Percentiles rank a stretch among this genome's conserved stretches.
Conservation (phyloP, 2,113 vertebrate species). For the Oxygymnocypris stewartii region DNA sequence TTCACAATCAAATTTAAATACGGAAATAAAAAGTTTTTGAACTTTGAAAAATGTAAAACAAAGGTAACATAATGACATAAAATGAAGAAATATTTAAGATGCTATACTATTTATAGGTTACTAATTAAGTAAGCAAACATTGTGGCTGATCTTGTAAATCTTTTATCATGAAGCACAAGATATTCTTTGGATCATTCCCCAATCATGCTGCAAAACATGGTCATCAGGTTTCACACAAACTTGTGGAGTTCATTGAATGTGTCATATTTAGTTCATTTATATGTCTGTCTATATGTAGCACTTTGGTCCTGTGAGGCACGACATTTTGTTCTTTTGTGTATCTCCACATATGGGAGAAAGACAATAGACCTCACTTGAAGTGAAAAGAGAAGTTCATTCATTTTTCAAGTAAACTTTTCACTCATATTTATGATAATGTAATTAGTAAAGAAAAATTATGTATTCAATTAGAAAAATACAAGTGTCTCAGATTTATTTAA, state of each 20-base stretch:
- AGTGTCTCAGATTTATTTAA: background rate
- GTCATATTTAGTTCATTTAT: no score
- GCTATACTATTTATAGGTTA: background rate
- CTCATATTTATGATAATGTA: background rate
- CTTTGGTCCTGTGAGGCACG: no score
- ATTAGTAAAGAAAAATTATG: background rate
- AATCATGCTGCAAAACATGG: background rate
- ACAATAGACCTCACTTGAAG: no score
- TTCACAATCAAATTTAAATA: background rate
- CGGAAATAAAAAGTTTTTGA: background rate
- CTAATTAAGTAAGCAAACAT: background rate
- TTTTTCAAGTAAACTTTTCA: background rate
- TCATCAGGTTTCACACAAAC: background rate
- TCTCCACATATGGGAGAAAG: no score
- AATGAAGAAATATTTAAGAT: background rate
- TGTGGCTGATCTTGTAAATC: background rate
- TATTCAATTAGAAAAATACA: background rate
- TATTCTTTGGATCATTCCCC: background rate
- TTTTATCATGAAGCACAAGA: background rate
- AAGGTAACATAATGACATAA: background rate
- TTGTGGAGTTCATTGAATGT: background rate
- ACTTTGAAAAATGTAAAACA: background rate
- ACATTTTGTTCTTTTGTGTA: no score
- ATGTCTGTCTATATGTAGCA: no score
- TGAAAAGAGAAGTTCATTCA: background rate